Evolutionary conservation across 2,797 vertebrate genomes (phyloP), one percentile per base, ranked within the genome.

Genomic region (Sebastes alutus): DNA sequence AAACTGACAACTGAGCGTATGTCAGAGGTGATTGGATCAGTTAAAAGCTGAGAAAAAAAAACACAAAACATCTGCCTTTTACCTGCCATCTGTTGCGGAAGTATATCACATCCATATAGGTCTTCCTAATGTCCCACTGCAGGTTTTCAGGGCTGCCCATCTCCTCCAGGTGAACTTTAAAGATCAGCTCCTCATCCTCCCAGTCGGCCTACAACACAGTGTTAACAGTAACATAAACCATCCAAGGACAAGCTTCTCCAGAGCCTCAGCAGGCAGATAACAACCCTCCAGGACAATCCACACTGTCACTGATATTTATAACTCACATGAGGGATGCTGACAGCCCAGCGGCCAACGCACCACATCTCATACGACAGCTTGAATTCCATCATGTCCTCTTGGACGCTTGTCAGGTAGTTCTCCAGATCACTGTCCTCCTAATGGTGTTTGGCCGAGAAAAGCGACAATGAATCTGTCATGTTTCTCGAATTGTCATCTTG

Each of bases 281-380:
- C 84, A 70, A 77, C 80, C 52, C 82, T 82, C 38, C 49, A 6
- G 83, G 75, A 86, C 63, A 85, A 78, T 83, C 82, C 75, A 64
- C 70, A 2, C 70, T 5, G 71, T 69, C 80, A 60, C 25, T 64
- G 87, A 77, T 85, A 90, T 91, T 82, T 78, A 67, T 54, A 84
- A 87, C 95, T 96, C 88, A 96, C 96, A 74, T 89, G 85, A 69
- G 84, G 93, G 78, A 97, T 94, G 86, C 86, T 93, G 87, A 96
- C 95, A 72, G 83, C 71, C 96, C 96, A 97, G 67, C 78, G 74
- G 72, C 96, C 95, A 4, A 91, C 87, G 1, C 92, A 81, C 96
- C 96, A 96, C 95, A 96, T 95, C 90, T 96, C 95, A 59, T 95
- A 96, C 0, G 95, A 95, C 85, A 96, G 89, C 85, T 94, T 95